These are phyloP conservation scores for Cinara cedri DNA, from an alignment of 2,888 invertebrate species.

Conservation along the genomic window DNA sequence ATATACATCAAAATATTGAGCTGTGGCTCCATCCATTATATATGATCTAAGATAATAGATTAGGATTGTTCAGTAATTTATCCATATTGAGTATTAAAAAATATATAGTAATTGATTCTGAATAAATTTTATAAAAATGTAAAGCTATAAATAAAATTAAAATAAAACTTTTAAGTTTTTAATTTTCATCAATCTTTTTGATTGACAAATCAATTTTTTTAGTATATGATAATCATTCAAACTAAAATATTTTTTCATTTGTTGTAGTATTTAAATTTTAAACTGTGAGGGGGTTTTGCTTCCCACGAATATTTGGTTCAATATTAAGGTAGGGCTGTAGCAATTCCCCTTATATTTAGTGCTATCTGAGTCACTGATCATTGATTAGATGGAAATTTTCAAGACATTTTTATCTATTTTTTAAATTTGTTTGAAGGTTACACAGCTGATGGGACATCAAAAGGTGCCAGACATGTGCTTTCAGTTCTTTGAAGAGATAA, in stretches of 20 bases:
- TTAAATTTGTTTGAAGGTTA: neutral
- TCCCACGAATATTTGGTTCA: conserved; percentile 1
- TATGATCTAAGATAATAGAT: too few species aligned
- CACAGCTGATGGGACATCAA: too few species aligned
- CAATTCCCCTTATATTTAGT: neutral
- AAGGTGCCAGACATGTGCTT: too few species aligned
- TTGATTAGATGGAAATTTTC: too few species aligned
- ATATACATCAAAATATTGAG: too few species aligned
- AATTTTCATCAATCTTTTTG: too few species aligned
- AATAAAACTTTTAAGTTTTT: conserved; percentile 1
- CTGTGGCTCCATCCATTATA: too few species aligned
- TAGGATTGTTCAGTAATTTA: conserved; percentile 21
- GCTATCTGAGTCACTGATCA: neutral
- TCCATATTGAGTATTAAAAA: conserved; percentile 10
- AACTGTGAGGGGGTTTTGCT: neutral
- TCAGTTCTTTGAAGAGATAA: too few species aligned
- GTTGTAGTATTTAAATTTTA: conserved; percentile 13
- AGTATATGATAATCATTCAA: conserved; percentile 1
- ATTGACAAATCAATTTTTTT: too few species aligned
- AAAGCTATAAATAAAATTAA: neutral
- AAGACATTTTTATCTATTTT: too few species aligned
- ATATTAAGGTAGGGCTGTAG: neutral
- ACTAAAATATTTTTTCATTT: conserved; percentile 4
- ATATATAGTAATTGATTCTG: conserved; percentile 7
- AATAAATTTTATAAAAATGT: neutral